Conservation (phyloP, 2,113 vertebrate species). For the Polypterus senegalus region DNA sequence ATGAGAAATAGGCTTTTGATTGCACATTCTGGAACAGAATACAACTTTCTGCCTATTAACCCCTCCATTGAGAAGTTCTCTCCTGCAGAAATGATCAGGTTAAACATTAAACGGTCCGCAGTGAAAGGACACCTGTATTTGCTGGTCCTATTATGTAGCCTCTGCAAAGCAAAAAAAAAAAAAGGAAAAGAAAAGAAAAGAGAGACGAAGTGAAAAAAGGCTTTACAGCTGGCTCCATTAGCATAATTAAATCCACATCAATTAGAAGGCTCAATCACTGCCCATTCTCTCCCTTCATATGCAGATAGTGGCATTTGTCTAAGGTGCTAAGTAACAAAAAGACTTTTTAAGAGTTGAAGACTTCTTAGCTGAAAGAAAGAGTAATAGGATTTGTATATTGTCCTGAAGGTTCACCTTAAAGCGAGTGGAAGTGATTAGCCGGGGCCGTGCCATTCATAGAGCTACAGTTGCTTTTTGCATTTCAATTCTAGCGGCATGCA, state of each 20-base stretch:
- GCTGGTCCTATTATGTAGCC: conserved; percentile 54
- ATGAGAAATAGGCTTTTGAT: conserved; percentile 1
- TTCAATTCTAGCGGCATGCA: conserved; percentile 39
- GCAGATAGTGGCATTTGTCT: conserved; percentile 75
- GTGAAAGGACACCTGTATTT: conserved; percentile 76
- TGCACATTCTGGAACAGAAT: conserved; percentile 1
- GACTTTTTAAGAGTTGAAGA: conserved; percentile 51
- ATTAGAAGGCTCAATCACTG: conserved; percentile 70
- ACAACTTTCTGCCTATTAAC: conserved; percentile 12
- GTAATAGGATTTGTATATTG: conserved; percentile 55
- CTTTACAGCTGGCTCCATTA: conserved; percentile 76
- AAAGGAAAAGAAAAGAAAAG: background rate
- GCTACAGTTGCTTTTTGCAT: conserved; percentile 49
- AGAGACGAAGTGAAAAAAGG: conserved; percentile 25
- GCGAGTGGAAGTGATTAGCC: conserved; percentile 45
- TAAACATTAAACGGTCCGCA: conserved; percentile 55
- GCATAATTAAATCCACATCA: conserved; percentile 93
- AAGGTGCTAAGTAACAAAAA: conserved; percentile 62
- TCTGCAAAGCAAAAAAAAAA: conserved; percentile 16
- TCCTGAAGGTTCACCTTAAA: conserved; percentile 56
- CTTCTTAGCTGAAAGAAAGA: conserved; percentile 47
- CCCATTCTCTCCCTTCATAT: conserved; percentile 66
- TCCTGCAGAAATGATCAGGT: conserved; percentile 29
- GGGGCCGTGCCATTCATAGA: conserved; percentile 34
- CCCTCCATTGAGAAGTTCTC: conserved; percentile 5